Base-by-base conservation (phyloP, 2,113 vertebrate species). In the Anhinga anhinga region DNA sequence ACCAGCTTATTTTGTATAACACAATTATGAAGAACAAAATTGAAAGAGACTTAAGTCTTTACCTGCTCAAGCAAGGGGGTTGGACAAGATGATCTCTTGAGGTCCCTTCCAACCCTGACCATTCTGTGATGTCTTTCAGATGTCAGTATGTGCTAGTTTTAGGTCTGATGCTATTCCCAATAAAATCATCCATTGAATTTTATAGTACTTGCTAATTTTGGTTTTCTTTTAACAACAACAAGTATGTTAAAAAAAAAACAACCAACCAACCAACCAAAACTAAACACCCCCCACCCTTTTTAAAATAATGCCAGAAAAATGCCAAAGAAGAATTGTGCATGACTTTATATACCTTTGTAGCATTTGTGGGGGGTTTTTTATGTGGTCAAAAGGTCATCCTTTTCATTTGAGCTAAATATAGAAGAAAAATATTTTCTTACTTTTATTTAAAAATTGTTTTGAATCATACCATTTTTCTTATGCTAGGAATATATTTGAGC, bases 1-100 rank as follows among this genome's bases (percentile, higher is more conserved):
- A 89, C 47, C 34, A 83, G 66, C 40, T 96, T 95, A 67, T 96
- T 96, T 93, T 84, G 66, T 70, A 45, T 92, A 80, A 95, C 67
- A 40, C 58, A 90, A 58, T 69, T 91, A 92, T 70, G 47, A 92
- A 93, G 91, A 97, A 80, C 77, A 86, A 85, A 91, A 77, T 1
- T 81, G 36, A 49, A 77, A 44, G n/a, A 58, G 25, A 63, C 55
- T 88, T n/a, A 49, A 90, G 47, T 79, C 14, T 56, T 62, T 69
- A 40, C 38, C 38, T 40, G 38, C 38, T 40, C 10, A 40, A 40
- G 38, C 38, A 40, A 10, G 38, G 38, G 38, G 38, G 38, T 40
- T 40, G 38, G 38, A 40, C 38, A 40, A 40, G 38, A 40, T 40
- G 38, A 40, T 40, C 38, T 40, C 38, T 40, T 40, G 38, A 40